Evolutionary conservation across 2,797 vertebrate genomes (phyloP).

Genomic region (Anas acuta): DNA sequence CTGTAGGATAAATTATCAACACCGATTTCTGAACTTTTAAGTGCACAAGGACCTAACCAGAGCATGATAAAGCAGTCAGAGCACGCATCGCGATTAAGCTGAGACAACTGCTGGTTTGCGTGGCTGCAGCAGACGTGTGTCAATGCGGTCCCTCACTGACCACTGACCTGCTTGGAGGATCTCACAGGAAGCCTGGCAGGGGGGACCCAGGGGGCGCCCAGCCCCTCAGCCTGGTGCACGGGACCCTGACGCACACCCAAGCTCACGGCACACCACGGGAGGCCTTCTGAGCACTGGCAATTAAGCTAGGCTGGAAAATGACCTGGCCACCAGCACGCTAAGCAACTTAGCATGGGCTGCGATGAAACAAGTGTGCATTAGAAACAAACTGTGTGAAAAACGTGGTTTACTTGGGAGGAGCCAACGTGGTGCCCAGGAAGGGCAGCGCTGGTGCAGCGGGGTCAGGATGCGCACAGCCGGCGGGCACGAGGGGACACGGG

Average conservation of each 20-base stretch:
- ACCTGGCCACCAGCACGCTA: background rate
- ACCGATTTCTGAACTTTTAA: background rate
- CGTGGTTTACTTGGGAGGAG: fast-evolving
- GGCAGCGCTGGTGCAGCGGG: background rate
- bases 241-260: background rate
- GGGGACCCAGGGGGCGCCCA: background rate
- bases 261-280: fast-evolving
- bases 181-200: background rate
- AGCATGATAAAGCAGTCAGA: background rate
- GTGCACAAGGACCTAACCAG: background rate
- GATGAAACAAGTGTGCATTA: fast-evolving
- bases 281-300: background rate
- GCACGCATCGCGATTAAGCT: background rate
- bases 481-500: no score
- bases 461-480: no score
- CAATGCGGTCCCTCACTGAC: background rate
- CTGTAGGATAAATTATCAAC: background rate
- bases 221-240: background rate
- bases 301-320: background rate
- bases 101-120: background rate
- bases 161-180: background rate
- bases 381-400: fast-evolving
- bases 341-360: fast-evolving
- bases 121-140: background rate
- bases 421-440: background rate